Percentiles rank a stretch among this genome's conserved stretches.
Evolutionary conservation across 2,888 invertebrate species (phyloP).

Genomic region (Camptogramma bilineatum): DNA sequence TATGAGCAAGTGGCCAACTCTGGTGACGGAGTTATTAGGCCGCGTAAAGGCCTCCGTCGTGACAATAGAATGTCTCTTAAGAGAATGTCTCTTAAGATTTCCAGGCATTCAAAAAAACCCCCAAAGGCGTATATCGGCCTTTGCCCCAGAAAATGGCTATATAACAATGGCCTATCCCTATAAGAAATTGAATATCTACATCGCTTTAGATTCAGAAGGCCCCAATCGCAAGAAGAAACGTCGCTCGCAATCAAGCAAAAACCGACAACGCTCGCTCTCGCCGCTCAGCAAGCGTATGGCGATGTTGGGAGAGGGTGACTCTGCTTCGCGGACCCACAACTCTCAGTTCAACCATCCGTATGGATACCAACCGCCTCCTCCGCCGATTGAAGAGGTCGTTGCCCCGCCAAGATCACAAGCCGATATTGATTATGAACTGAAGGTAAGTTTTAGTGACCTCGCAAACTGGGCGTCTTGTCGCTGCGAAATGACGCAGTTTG

Average conservation of each 20-base stretch:
- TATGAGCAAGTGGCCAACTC: no score
- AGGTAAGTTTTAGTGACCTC: constrained; percentile 71
- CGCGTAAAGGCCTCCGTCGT: no score
- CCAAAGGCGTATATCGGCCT: neutral
- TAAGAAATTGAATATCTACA: constrained; percentile 33
- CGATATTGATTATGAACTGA: constrained; percentile 88
- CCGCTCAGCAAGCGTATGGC: constrained; percentile 94
- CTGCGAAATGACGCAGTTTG: no score
- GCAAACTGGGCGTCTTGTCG: no score
- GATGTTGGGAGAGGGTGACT: constrained; percentile 86
- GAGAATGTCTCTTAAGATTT: neutral
- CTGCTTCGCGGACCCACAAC: constrained; percentile 79
- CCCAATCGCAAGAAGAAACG: constrained; percentile 86
- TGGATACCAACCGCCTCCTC: constrained; percentile 86
- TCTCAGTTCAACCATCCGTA: constrained; percentile 90
- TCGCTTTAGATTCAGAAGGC: constrained; percentile 76
- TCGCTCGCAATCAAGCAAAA: constrained; percentile 83
- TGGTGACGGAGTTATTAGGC: no score
- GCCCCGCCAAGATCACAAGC: constrained; percentile 72
- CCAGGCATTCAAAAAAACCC: neutral
- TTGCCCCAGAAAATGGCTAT: neutral
- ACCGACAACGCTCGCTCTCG: constrained; percentile 90
- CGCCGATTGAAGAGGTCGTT: constrained; percentile 73
- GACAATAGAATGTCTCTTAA: no score
- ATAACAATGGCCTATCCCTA: neutral